Conservation (phyloP, 2,797 vertebrate genomes). For the Pseudomugil tenellus region DNA sequence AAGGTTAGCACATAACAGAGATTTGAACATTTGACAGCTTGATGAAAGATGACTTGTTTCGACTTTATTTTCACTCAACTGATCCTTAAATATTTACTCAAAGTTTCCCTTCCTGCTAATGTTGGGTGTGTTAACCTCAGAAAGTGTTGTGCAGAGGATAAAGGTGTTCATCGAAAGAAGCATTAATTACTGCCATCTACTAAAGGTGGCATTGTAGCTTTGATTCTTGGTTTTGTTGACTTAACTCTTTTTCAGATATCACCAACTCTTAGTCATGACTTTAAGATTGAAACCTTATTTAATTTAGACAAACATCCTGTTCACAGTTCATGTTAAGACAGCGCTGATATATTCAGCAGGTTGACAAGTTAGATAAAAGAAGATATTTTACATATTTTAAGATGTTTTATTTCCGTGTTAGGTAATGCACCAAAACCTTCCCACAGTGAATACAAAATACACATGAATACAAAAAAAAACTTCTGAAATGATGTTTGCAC, state of each 20-base stretch:
- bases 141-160: neutral
- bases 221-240: conserved; percentile 9
- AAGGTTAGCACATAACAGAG: neutral
- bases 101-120: neutral
- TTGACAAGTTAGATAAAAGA: neutral
- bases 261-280: conserved; percentile 3
- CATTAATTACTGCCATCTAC: neutral
- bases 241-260: conserved; percentile 5
- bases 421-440: neutral
- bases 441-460: too few relatives aligned
- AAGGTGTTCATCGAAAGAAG: neutral
- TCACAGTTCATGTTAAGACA: neutral
- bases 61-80: neutral
- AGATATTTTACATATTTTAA: too few relatives aligned
- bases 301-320: neutral
- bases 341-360: neutral
- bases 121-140: neutral
- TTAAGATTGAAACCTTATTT: neutral
- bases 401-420: neutral
- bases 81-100: neutral
- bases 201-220: neutral
- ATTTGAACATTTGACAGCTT: neutral
- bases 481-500: neutral
- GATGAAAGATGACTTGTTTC: neutral
- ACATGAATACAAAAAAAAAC: neutral